Conservation (phyloP, 2,888 invertebrate species). For the Xanthia togata region DNA sequence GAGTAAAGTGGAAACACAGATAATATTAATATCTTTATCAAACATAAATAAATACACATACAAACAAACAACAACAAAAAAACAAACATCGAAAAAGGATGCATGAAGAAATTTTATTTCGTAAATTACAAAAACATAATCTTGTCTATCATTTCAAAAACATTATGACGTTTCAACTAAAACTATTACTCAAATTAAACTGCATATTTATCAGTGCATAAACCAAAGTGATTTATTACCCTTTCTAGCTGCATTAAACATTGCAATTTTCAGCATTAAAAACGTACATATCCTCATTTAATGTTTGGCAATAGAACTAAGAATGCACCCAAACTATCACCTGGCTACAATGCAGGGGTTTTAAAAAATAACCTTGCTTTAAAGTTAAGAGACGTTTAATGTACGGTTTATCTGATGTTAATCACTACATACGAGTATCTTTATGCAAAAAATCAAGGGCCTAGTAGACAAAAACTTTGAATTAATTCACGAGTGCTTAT, state of each 20-base stretch:
- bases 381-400: neutral
- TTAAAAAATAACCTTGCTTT: neutral
- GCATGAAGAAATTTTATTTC: neutral
- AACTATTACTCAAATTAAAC: conserved; percentile 36
- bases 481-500: conserved; percentile 23
- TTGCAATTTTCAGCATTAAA: conserved; percentile 25
- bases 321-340: neutral
- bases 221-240: conserved; percentile 33
- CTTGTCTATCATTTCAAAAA: conserved; percentile 1
- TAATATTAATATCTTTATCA: neutral
- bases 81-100: neutral
- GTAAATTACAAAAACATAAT: neutral
- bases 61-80: neutral
- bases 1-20: neutral
- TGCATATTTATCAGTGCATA: conserved; percentile 46
- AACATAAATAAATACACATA: neutral
- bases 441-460: neutral
- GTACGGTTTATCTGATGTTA: too few species aligned
- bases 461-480: neutral
- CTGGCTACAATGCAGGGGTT: neutral
- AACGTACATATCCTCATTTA: conserved; percentile 13
- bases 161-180: conserved; percentile 27
- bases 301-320: neutral
- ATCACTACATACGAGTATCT: neutral
- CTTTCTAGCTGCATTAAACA: conserved; percentile 15